Percentiles rank a stretch among this genome's conserved stretches.
Evolutionary conservation across 1,140 invertebrate species (phyloP).

Genomic region (Teleopsis dalmanni): DNA sequence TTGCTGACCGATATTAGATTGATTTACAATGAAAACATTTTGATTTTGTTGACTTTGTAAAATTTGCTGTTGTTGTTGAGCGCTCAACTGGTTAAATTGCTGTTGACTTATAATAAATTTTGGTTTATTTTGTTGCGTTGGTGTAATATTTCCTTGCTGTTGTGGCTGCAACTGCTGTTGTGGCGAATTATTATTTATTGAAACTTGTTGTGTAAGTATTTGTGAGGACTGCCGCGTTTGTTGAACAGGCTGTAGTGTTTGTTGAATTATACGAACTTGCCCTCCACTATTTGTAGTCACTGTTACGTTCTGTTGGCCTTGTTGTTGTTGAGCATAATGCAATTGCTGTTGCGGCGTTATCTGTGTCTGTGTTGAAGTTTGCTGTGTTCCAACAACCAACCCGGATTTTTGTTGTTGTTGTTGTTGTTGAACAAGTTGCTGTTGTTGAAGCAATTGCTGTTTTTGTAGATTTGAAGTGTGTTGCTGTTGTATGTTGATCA

Average conservation of each 20-base stretch:
- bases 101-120: slow-evolving; percentile 46
- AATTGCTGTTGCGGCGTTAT: slow-evolving; percentile 10
- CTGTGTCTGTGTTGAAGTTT: too few relatives aligned
- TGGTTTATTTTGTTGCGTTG: slow-evolving; percentile 17
- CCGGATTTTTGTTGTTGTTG: slow-evolving; percentile 8
- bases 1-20: slow-evolving; percentile 43
- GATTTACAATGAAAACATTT: slow-evolving; percentile 41
- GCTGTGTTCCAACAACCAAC: neutral
- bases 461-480: slow-evolving; percentile 18
- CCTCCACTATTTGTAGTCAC: slow-evolving; percentile 25
- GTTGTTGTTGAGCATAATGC: slow-evolving; percentile 14
- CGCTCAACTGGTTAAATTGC: slow-evolving; percentile 50
- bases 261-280: slow-evolving; percentile 39
- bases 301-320: slow-evolving; percentile 18
- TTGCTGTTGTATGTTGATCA: slow-evolving; percentile 32
- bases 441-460: slow-evolving; percentile 15
- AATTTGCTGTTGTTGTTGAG: slow-evolving; percentile 50
- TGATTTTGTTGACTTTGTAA: slow-evolving; percentile 41
- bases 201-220: slow-evolving; percentile 6
- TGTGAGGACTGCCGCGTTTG: slow-evolving; percentile 16
- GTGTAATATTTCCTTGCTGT: neutral
- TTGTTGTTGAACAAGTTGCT: slow-evolving; percentile 16
- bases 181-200: slow-evolving; percentile 14
- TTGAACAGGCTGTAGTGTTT: slow-evolving; percentile 30
- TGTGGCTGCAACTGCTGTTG: slow-evolving; percentile 17